A percentile compares a stretch with the other conserved stretches of the same genome.
phyloP scores from a whole-genome alignment of 1,140 invertebrate genomes.

The Conopomorpha cramerella region DNA sequence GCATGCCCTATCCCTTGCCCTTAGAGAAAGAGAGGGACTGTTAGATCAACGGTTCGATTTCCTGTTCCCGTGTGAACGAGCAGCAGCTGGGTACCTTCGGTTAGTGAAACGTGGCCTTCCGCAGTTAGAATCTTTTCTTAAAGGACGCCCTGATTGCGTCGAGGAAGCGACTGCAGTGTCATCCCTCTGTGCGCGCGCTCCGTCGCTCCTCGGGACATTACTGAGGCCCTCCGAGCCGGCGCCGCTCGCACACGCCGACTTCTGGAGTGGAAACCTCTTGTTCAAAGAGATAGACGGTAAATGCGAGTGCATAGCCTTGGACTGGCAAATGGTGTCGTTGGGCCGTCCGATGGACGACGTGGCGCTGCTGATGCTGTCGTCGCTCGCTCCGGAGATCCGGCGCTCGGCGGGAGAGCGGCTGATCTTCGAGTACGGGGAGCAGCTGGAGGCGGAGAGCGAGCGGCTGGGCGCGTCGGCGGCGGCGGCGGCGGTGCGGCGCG shows the following conservation, averaged over 20 bases:
- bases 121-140: slow-evolving; percentile 71
- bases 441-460: slow-evolving; percentile 61
- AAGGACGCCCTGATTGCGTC: slow-evolving; percentile 63
- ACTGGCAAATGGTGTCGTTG: slow-evolving; percentile 85
- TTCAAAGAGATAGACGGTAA: slow-evolving; percentile 63
- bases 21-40: slow-evolving; percentile 67
- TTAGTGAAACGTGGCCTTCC: slow-evolving; percentile 75
- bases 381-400: slow-evolving; percentile 71
- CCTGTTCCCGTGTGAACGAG: slow-evolving; percentile 74
- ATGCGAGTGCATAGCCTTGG: slow-evolving; percentile 69
- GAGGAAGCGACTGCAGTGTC: slow-evolving; percentile 42
- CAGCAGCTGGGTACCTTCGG: slow-evolving; percentile 78
- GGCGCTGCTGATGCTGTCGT: slow-evolving; percentile 77
- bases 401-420: slow-evolving; percentile 64
- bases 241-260: slow-evolving; percentile 78
- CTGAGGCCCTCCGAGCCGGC: slow-evolving; percentile 71
- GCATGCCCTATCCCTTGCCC: slow-evolving; percentile 70
- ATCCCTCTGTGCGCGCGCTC: slow-evolving; percentile 34
- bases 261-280: slow-evolving; percentile 81
- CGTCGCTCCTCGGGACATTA: slow-evolving; percentile 59
- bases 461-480: slow-evolving; percentile 65
- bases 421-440: slow-evolving; percentile 72
- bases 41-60: slow-evolving; percentile 73
- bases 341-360: slow-evolving; percentile 73
- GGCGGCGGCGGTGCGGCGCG: slow-evolving; percentile 60